phyloP scores from a whole-genome alignment of 2,888 invertebrate genomes.

The Cantharis flavilabris region DNA sequence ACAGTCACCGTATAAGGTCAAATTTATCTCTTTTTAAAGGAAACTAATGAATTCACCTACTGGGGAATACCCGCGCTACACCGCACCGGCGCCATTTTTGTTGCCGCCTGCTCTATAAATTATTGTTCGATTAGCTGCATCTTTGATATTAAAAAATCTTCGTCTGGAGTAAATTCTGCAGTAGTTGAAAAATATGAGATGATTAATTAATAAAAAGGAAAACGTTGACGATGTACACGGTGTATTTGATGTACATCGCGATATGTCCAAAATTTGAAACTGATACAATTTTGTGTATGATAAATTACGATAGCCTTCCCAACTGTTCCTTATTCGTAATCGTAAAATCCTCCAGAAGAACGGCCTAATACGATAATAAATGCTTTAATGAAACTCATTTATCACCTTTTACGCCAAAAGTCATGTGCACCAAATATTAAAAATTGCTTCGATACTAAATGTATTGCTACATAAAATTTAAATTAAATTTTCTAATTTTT shows the following conservation, averaged over 20 bases:
- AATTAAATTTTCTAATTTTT: constrained; percentile 33
- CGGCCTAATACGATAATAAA: constrained; percentile 34
- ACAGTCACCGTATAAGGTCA: neutral
- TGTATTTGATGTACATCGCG: neutral
- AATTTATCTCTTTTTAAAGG: neutral
- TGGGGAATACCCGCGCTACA: neutral
- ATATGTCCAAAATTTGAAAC: constrained; percentile 15
- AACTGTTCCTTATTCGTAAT: constrained; percentile 24
- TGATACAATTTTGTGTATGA: constrained; percentile 25
- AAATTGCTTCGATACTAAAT: constrained; percentile 34
- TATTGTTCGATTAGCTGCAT: neutral
- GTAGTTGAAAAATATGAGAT: neutral
- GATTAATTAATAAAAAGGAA: neutral
- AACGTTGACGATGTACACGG: neutral
- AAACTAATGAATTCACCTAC: neutral
- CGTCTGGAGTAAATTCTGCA: neutral
- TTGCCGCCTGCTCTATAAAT: neutral
- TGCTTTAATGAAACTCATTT: constrained; percentile 39
- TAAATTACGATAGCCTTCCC: constrained; percentile 27
- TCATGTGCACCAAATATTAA: constrained; percentile 33
- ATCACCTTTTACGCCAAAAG: constrained; percentile 32
- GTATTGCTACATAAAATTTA: constrained; percentile 34
- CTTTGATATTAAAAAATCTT: neutral
- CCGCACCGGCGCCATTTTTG: neutral
- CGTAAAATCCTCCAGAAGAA: constrained; percentile 16